Base-by-base conservation (phyloP, 2,113 vertebrate species). In the Neogale vison region DNA sequence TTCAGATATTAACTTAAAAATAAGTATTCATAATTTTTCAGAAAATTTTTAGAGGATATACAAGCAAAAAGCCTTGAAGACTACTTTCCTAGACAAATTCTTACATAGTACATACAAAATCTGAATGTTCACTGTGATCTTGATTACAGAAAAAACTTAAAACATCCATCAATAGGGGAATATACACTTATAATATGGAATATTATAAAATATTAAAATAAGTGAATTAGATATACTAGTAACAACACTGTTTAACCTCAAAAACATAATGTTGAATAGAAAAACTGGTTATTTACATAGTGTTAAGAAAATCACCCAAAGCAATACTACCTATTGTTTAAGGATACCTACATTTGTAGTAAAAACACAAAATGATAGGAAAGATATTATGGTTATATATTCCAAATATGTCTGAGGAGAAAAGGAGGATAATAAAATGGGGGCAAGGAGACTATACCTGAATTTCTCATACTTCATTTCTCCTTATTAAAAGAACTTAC, bases 151-250 rank as follows among this genome's bases (percentile, higher is more conserved):
- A 91, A 92, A 95, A 96, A 88, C 18, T 76, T 88, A 65, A 87
- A 91, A 92, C 89, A 15, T 67, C 59, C 21, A 87, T 76, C 42
- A 92, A 15, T 83, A 80, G 13, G 90, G 42, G n/a, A 87, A 92
- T 84, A 80, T 47, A 95, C 20, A 72, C 20, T 93, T n/a, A 77
- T 47, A 95, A 3, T 86, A 90, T 47, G 7, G 26, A 88, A 24
- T 74, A 93, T 76, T 82, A 80, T 88, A 76, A 95, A 95, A 88
- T 91, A 89, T 92, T 93, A 67, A 89, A 96, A 77, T 93, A 96
- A 86, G 15, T 96, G 69, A 69, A 69, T 26, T 82, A 93, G 2
- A 95, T 95, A 86, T 61, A 42, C 12, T 85, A 77, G 50, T 39
- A 61, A 76, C 9, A 95, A 63, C 11, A 91, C 31, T 6, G n/a